These are phyloP conservation scores for Boulengeromyrus knoepffleri DNA, from an alignment of 2,113 vertebrate species.

Conservation along the genomic window DNA sequence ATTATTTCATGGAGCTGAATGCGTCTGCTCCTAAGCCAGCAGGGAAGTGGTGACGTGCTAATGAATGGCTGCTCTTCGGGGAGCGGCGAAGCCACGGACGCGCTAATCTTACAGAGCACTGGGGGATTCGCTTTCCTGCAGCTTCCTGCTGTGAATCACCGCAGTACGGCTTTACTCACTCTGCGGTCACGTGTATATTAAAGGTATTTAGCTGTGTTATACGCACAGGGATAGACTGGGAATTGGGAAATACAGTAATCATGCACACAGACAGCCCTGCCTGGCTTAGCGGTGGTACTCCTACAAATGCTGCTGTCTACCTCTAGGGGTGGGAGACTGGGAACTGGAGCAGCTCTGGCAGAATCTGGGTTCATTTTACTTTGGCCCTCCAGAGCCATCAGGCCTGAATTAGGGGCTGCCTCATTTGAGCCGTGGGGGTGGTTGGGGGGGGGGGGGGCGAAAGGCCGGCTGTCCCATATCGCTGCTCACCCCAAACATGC, in stretches of 20 bases:
- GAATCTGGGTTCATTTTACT: neutral
- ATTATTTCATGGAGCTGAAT: neutral
- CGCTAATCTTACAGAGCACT: neutral
- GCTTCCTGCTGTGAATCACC: neutral
- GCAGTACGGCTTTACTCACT: neutral
- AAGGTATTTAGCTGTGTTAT: neutral
- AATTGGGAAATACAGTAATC: neutral
- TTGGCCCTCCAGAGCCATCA: neutral
- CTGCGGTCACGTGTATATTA: neutral
- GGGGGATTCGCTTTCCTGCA: neutral
- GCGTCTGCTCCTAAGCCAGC: neutral
- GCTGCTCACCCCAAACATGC: neutral
- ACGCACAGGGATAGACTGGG: neutral
- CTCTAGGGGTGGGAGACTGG: neutral
- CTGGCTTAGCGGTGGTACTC: neutral
- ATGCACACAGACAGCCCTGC: neutral
- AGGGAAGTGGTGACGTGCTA: neutral
- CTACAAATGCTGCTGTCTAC: neutral
- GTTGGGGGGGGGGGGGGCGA: neutral
- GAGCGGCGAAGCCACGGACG: neutral
- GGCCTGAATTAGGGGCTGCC: neutral
- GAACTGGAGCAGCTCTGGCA: conserved; percentile 1
- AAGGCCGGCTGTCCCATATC: neutral
- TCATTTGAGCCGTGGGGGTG: neutral
- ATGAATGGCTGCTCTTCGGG: neutral